phyloP scores from a whole-genome alignment of 1,140 invertebrate genomes.

The Cotesia glomerata region DNA sequence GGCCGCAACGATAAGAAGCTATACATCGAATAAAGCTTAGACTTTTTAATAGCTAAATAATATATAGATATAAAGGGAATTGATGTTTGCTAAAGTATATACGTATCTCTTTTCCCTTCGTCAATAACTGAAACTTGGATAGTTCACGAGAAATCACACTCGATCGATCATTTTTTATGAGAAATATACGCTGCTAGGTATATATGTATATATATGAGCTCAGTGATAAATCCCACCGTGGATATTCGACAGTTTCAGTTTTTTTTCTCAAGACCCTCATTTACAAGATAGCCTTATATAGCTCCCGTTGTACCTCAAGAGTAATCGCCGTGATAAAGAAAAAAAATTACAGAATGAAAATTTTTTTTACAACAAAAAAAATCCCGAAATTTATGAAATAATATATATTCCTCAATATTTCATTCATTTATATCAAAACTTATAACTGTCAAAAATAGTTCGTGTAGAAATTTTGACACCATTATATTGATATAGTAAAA shows the following conservation, averaged over 20 bases:
- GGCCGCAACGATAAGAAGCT: not conserved
- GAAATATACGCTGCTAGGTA: constrained; percentile 24
- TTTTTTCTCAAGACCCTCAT: constrained; percentile 22
- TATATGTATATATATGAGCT: constrained; percentile 14
- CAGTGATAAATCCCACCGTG: constrained; percentile 37
- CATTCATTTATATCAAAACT: too few relatives aligned
- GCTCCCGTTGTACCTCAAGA: too few relatives aligned
- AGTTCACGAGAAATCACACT: constrained; percentile 17
- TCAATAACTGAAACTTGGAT: not conserved
- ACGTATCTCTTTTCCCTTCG: too few relatives aligned
- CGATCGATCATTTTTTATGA: constrained; percentile 46
- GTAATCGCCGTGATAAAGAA: not conserved
- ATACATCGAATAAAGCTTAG: constrained; percentile 11
- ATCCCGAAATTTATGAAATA: too few relatives aligned
- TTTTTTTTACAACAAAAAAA: too few relatives aligned
- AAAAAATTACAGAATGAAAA: constrained; percentile 29
- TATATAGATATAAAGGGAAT: too few relatives aligned
- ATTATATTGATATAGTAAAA: too few relatives aligned
- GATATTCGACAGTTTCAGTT: constrained; percentile 11
- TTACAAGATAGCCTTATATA: not conserved
- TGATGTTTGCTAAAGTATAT: too few relatives aligned
- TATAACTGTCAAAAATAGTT: too few relatives aligned
- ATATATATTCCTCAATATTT: too few relatives aligned
- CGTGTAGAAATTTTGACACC: too few relatives aligned
- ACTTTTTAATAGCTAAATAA: constrained; percentile 4